Base-by-base conservation (phyloP, 2,113 vertebrate genomes). In the Cyanistes caeruleus region DNA sequence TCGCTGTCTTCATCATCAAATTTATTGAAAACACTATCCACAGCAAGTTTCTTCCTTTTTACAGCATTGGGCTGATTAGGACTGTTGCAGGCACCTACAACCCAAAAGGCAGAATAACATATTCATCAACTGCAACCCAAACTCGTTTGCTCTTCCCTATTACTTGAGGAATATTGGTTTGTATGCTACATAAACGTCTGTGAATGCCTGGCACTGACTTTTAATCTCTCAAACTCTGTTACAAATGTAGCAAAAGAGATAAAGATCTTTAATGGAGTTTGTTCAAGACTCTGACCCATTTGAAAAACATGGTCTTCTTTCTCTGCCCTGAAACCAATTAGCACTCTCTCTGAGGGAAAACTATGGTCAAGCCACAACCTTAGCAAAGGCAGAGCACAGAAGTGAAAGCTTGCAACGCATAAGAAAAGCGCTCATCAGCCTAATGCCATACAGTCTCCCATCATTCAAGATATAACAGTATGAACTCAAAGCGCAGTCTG, bases 21-120 rank as follows among this genome's bases (percentile, higher is more conserved):
- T 95, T 99, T 99, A 97, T 99, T 98, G 85, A 99, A 99, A 93
- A 99, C 99, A 59, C 99, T 99, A 97, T 99, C 99, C 95, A 99
- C 99, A 4, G 99, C 98, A 31, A 99, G 98, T 94, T 99, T 99
- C 98, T 99, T 99, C 94, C 99, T 98, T 96, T 99, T 99, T 28
- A 98, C 98, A 39, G 97, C 98, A 72, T 98, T 99, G 67, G 99
- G 98, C 79, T 99, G 99, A 93, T 99, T 98, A n/a, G 99, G 99
- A 97, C 99, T 99, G 95, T 98, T 99, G 51, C 98, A 98, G 80
- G 99, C 98, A 95, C 98, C 99, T 99, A 91, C 8, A 96, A 92
- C 49, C 85, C 91, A 92, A 96, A 94, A 49, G 41, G 65, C 24
- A 95, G 39, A 92, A 16, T 17, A 75, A 84, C 16, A 53, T 13